phyloP scores from a whole-genome alignment of 2,888 invertebrate genomes.

The Colostygia pectinataria region DNA sequence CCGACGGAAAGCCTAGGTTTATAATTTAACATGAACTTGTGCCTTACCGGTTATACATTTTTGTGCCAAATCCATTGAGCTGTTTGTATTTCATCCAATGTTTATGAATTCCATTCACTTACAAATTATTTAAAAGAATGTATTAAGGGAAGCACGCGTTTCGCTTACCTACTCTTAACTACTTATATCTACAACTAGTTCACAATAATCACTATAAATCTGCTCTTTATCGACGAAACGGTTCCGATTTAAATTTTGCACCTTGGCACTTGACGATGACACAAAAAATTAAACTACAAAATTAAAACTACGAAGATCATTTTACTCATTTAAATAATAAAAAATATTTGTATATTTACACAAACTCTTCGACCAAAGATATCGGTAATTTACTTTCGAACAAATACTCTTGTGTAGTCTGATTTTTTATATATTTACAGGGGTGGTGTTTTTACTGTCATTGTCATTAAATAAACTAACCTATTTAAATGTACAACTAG shows the following conservation, averaged over 20 bases:
- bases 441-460: neutral
- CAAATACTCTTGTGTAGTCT: no score
- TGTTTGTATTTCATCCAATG: slow-evolving; percentile 49
- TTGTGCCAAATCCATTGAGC: slow-evolving; percentile 36
- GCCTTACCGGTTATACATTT: slow-evolving; percentile 38
- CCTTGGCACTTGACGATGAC: slow-evolving; percentile 78
- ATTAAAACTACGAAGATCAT: slow-evolving; percentile 73
- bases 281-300: slow-evolving; percentile 57
- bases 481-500: no score
- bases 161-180: slow-evolving; percentile 59
- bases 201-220: slow-evolving; percentile 53
- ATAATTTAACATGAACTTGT: slow-evolving; percentile 34
- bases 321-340: slow-evolving; percentile 64
- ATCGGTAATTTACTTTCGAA: neutral
- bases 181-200: slow-evolving; percentile 60
- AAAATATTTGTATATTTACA: slow-evolving; percentile 51
- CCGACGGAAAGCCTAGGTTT: slow-evolving; percentile 10
- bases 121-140: slow-evolving; percentile 29
- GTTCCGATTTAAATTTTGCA: slow-evolving; percentile 52
- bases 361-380: slow-evolving; percentile 25
- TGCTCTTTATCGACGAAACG: slow-evolving; percentile 40
- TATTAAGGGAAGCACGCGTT: slow-evolving; percentile 74
- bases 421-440: slow-evolving; percentile 9
- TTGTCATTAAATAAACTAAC: neutral
- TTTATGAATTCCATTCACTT: slow-evolving; percentile 29